Base-by-base conservation (phyloP, 1,140 invertebrate genomes). In the Pectinophora gossypiella region DNA sequence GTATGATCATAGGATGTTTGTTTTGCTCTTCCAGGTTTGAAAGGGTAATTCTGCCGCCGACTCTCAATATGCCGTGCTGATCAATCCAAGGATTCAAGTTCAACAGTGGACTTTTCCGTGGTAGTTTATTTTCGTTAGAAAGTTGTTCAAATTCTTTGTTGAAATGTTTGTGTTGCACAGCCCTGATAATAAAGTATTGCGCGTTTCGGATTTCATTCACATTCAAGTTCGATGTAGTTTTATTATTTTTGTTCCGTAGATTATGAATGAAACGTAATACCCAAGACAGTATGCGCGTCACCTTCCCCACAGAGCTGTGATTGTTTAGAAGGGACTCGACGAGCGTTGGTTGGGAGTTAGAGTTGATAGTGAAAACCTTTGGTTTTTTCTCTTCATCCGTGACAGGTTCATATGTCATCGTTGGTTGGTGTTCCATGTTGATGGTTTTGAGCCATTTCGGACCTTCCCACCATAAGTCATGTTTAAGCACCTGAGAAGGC, bases 31-130 rank as follows among this genome's bases (percentile, higher is more conserved):
- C 21, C 0, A 77, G 36, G 1, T 45, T 6, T 0, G 64, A 54
- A 3, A 35, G 52, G 44, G 53, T 51, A 35, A 77, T 27, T 18
- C 76, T 47, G 1, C 74, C 77, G 12, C 77, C 73, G 1, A 78
- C 63, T 60, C 80, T 21, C 7, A 74, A 51, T 1, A 74, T 5
- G 0, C 54, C 56, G 1, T 69, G 15, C 6, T 49, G 10, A 27
- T 71, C 64, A 10, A 65, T 38, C 7, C 52, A 46, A 4, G 72
- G 64, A 22, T 61, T 55, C 38, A 67, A 54, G 32, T 22, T 51
- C 35, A 58, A 54, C 12, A 59, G 10, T 47, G 56, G 61, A 38
- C 66, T 63, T 43, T 65, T 63, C 5, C n/a, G 38, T 19, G 49
- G 35, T 3, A 68, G 42, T 20, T 52, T 55, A 19, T 19, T 43